Base-by-base conservation (phyloP, 2,888 invertebrate genomes). In the Drosophila antonietae region DNA sequence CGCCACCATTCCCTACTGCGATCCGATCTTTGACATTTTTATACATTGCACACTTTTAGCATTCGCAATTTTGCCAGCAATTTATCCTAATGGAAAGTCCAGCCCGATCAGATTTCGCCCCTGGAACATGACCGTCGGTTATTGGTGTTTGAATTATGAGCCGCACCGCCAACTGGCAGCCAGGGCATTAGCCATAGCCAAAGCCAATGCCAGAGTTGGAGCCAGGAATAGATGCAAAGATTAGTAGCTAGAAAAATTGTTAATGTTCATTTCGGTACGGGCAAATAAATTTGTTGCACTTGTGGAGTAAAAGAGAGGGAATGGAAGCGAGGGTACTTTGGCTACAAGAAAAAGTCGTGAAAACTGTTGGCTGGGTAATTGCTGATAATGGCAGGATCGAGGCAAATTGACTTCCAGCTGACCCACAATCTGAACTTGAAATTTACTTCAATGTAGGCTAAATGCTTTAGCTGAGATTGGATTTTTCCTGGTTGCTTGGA, bases 11-110 rank as follows among this genome's bases (percentile, higher is more conserved):
- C 55, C 41, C 18, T 52, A 46, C 67, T 39, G 64, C 85, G 86
- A 86, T 86, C 75, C 88, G 80, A 86, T 86, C 86, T 86, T 81
- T 88, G 88, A 86, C 88, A 86, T 85, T 86, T 86, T 88, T 85
- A 85, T 85, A 78, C 82, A 84, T 83, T 80, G 73, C 68, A 47
- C 80, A 78, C 51, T 81, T 77, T 79, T 75, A 57, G 83, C 83
- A 71, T 71, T 75, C 71, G 81, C 81, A 77, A 83, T 83, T 79
- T 77, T 61, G 47, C 52, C 49, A 20, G 75, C 78, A 78, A 78
- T 78, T 78, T 83, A 80, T 73, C 78, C 77, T 77, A 86, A 86
- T 83, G 83, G 81, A 83, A 83, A 83, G 73, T 75, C 63, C 59
- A 23, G 66, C 68, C 70, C 79, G 79, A 79, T 79, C 83, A 86